Base-by-base conservation (phyloP, 2,797 vertebrate species). In the Podarcis lilfordi region DNA sequence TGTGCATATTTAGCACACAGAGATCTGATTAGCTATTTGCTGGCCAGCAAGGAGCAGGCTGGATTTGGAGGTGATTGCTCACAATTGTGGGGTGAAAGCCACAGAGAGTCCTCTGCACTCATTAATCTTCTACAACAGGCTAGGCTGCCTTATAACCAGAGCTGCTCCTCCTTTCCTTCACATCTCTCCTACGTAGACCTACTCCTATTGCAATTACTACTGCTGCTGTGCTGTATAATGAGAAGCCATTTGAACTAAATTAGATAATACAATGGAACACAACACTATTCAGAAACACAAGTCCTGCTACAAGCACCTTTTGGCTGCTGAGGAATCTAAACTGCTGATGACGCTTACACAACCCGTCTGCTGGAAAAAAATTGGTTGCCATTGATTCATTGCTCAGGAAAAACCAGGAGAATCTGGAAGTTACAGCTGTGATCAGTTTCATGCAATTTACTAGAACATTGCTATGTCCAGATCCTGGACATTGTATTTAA, bases 1-100 rank as follows among this genome's bases (percentile, higher is more conserved):
- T 96, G 94, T 90, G 92, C 93, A 93, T 94, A 95, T 94, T 95
- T 94, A 94, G 93, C 93, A 93, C 94, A 94, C 90, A 91, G 93
- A 89, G 92, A 93, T 94, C 90, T 92, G 93, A 94, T 95, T 95
- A 95, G 92, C 92, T 92, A 32, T 94, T 92, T 95, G 90, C 93
- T 93, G 93, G 92, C 92, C 91, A 80, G 93, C 91, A 91, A 93
- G 89, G 90, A 94, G 89, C 78, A 91, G 89, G 80, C 91, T 94
- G 90, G 85, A 92, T 94, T 91, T 89, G 86, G 92, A 94, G 91
- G 85, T 55, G 78, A 95, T 91, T 95, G 88, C 91, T 95, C 91
- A 90, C 91, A 93, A 92, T 95, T 89, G 91, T 85, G 88, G 89
- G 61, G 79, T 89, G 89, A 93, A 91, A 91, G 94, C 93, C 94